These are phyloP conservation scores for Orthonevra nobilis DNA, from an alignment of 2,888 invertebrate genomes.

Conservation along the genomic window DNA sequence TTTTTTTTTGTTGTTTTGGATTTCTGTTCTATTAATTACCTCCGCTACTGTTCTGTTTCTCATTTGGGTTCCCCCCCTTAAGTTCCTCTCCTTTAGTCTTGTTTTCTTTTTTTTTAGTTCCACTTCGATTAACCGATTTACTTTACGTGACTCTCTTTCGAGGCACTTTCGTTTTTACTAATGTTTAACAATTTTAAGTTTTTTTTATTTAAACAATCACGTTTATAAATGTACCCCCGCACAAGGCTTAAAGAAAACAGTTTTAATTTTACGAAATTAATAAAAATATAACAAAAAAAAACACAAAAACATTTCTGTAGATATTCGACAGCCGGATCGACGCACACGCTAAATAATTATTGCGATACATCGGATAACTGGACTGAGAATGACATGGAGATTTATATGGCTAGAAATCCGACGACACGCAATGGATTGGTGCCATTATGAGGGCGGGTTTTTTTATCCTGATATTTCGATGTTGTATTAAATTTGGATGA, in stretches of 20 bases:
- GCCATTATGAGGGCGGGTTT: slow-evolving; percentile 85
- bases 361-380: slow-evolving; percentile 95
- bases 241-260: not conserved
- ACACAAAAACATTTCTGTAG: slow-evolving; percentile 72
- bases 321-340: slow-evolving; percentile 88
- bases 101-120: not conserved
- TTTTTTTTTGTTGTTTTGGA: slow-evolving; percentile 61
- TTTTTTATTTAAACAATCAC: slow-evolving; percentile 14
- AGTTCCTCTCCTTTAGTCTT: not conserved
- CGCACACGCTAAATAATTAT: slow-evolving; percentile 90
- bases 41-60: slow-evolving; percentile 50
- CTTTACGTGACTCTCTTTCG: not conserved
- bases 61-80: slow-evolving; percentile 29
- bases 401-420: slow-evolving; percentile 95
- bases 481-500: slow-evolving; percentile 80
- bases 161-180: slow-evolving; percentile 59
- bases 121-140: slow-evolving; percentile 24
- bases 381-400: slow-evolving; percentile 98
- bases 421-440: slow-evolving; percentile 92
- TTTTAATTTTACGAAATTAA: no score
- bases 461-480: slow-evolving; percentile 80
- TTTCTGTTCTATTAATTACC: slow-evolving; percentile 67
- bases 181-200: slow-evolving; percentile 14
- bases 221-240: no score
- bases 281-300: no score